These are phyloP conservation scores for Acanthosepion esculentum DNA, from an alignment of 2,888 invertebrate genomes.

Conservation along the genomic window DNA sequence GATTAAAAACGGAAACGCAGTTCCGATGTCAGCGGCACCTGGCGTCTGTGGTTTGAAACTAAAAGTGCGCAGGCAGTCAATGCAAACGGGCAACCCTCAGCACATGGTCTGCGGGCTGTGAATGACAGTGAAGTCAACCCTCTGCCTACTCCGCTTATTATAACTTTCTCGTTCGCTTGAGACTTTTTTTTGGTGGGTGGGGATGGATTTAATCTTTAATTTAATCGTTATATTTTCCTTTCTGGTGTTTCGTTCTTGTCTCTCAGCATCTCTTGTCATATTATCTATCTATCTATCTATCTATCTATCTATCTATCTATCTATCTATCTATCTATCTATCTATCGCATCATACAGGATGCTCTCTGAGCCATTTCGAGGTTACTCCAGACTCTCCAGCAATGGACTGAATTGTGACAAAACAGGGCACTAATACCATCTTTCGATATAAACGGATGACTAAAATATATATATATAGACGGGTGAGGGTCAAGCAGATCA, in stretches of 20 bases:
- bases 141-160: neutral
- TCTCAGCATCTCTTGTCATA: neutral
- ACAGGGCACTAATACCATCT: no score
- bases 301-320: neutral
- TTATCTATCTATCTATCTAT: neutral
- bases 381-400: no score
- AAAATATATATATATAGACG: no score
- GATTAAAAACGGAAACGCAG: neutral
- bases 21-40: neutral
- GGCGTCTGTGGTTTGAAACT: conserved; percentile 10
- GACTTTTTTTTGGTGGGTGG: neutral
- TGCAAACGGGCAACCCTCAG: neutral
- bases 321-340: neutral
- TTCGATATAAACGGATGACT: no score
- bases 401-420: no score
- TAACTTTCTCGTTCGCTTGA: neutral
- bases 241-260: neutral
- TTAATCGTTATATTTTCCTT: neutral
- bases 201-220: neutral
- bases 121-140: neutral
- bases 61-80: neutral
- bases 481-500: no score
- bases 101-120: neutral
- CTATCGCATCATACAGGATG: no score
- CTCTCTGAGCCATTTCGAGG: no score